phyloP scores from a whole-genome alignment of 2,888 invertebrate genomes.

The Hoplodrina blanda region DNA sequence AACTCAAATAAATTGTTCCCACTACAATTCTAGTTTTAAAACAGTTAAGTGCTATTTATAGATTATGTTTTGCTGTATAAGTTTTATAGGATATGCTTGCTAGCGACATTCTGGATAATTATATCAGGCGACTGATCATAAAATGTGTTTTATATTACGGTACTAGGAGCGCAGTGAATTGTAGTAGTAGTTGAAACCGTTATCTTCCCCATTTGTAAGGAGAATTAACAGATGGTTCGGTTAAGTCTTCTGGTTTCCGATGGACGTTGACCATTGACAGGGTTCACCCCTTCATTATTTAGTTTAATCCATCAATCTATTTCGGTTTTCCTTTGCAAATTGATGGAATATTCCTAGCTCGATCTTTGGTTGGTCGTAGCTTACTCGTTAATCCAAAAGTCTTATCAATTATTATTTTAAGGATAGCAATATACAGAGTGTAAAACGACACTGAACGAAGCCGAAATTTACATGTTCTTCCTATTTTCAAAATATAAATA shows the following conservation, averaged over 20 bases:
- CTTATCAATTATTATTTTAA: background rate
- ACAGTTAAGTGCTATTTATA: slow-evolving; percentile 15
- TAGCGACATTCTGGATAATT: slow-evolving; percentile 24
- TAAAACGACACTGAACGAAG: too few species aligned
- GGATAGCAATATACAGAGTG: background rate
- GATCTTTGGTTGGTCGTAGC: background rate
- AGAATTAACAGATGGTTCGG: slow-evolving; percentile 51
- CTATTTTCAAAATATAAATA: too few species aligned
- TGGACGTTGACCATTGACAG: slow-evolving; percentile 50
- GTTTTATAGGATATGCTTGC: slow-evolving; percentile 28
- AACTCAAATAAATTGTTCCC: slow-evolving; percentile 28
- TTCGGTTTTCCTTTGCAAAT: slow-evolving; percentile 42
- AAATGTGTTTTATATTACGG: slow-evolving; percentile 26
- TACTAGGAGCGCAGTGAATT: slow-evolving; percentile 38
- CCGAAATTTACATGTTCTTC: too few species aligned
- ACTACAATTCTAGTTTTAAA: slow-evolving; percentile 31
- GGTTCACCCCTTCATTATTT: slow-evolving; percentile 53
- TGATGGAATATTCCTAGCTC: slow-evolving; percentile 5
- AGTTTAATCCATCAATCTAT: slow-evolving; percentile 59
- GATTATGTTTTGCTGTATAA: slow-evolving; percentile 21
- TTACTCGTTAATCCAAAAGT: background rate
- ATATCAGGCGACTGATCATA: slow-evolving; percentile 23
- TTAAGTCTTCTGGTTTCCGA: slow-evolving; percentile 46
- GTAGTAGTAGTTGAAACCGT: slow-evolving; percentile 37
- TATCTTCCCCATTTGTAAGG: slow-evolving; percentile 45